Conservation (phyloP, 2,113 vertebrate species). For the Epinephelus fuscoguttatus region DNA sequence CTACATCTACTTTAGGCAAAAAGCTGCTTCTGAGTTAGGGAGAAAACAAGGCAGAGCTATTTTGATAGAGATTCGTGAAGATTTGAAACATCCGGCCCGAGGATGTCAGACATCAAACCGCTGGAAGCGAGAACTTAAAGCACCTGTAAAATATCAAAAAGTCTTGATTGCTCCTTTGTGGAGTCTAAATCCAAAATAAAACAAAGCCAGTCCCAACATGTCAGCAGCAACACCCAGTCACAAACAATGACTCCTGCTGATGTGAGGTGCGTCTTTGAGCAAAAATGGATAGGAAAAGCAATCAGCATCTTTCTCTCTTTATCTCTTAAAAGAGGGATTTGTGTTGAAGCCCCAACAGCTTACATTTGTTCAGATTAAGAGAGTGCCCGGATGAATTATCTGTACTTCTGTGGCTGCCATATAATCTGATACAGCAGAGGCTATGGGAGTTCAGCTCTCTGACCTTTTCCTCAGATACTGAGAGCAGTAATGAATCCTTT, state of each 20-base stretch:
- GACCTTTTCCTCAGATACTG: slow-evolving; percentile 55
- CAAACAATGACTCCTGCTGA: slow-evolving; percentile 65
- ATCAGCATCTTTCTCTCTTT: slow-evolving; percentile 76
- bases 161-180: slow-evolving; percentile 62
- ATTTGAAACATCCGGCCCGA: slow-evolving; percentile 66
- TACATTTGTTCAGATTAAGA: slow-evolving; percentile 81
- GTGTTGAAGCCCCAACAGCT: slow-evolving; percentile 73
- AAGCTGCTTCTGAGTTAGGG: slow-evolving; percentile 45
- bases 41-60: slow-evolving; percentile 71
- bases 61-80: slow-evolving; percentile 67
- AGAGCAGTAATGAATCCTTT: background rate
- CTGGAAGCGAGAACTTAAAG: slow-evolving; percentile 60
- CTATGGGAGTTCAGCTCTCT: slow-evolving; percentile 41
- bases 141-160: slow-evolving; percentile 65
- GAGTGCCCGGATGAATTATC: slow-evolving; percentile 66
- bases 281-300: slow-evolving; percentile 68
- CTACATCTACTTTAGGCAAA: slow-evolving; percentile 48
- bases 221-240: slow-evolving; percentile 58
- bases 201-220: slow-evolving; percentile 63
- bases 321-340: slow-evolving; percentile 84
- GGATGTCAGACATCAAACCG: slow-evolving; percentile 70
- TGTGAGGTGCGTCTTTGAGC: slow-evolving; percentile 69
- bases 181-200: slow-evolving; percentile 72
- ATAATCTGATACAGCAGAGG: slow-evolving; percentile 57
- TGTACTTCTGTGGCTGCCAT: slow-evolving; percentile 39